Evolutionary conservation across 2,888 invertebrate genomes (phyloP), one percentile per base, ranked within the genome.

Genomic region (Hypomecis atomaria): DNA sequence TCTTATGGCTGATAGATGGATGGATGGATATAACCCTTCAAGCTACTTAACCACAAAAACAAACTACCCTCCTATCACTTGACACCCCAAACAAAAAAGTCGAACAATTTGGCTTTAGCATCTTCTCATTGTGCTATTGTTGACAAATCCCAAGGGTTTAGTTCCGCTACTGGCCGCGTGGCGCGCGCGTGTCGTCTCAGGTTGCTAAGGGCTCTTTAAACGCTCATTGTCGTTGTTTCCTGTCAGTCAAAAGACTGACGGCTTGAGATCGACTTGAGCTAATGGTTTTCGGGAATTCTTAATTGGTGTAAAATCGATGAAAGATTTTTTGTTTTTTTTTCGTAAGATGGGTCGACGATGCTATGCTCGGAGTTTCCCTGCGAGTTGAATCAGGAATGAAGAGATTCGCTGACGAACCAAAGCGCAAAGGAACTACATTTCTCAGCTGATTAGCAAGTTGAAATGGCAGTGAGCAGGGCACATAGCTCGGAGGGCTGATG

Each of bases 161-260:
- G 85, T 85, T 85, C 86, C 86, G 84, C 78, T 71, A 75, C 64
- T 71, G 56, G 85, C 76, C 86, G 81, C 86, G 85, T 85, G 86
- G 82, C 85, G 79, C 82, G 83, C 87, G 84, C 86, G 87, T 83
- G 87, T 81, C 82, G 71, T 74, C 81, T 80, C 79, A 66, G 62
- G 68, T 73, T 72, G 43, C 68, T 60, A 48, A 59, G 66, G 56
- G 66, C 38, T 38, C 33, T 49, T n/a, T 38, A 60, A 55, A 54
- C 50, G 64, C 50, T 49, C 65, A 68, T 78, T 79, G 76, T 79
- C 70, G 68, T 62, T 34, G 55, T 66, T 60, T 71, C 73, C 79
- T 80, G 78, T 65, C 57, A 62, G 37, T 48, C 40, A 56, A 49
- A 62, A 62, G 59, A 55, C 56, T 40, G 65, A 62, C 62, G 56